phyloP scores from a whole-genome alignment of 2,113 vertebrate species.

The Candoia aspera region DNA sequence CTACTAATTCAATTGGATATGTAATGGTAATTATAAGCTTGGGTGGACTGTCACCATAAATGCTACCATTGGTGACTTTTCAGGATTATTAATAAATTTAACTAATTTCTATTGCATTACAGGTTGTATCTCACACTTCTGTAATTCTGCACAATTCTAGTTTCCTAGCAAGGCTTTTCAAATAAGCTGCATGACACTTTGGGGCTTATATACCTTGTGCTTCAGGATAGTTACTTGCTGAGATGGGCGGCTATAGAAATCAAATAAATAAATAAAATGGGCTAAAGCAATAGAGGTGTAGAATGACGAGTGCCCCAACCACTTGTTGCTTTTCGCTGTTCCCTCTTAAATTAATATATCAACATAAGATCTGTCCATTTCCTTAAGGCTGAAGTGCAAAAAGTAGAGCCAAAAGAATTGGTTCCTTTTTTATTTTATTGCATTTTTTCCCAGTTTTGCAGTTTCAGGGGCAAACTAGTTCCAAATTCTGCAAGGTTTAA shows the following conservation, averaged over 20 bases:
- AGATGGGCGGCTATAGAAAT: too few species aligned
- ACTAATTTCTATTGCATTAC: not conserved
- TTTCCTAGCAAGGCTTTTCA: not conserved
- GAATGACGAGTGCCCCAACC: not conserved
- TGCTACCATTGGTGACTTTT: not conserved
- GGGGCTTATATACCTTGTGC: not conserved
- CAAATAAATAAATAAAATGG: too few species aligned
- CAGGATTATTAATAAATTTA: conserved; percentile 4
- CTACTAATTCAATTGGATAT: conserved; percentile 9
- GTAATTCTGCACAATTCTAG: not conserved
- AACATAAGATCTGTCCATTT: not conserved
- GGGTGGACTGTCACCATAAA: not conserved
- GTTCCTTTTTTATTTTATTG: not conserved
- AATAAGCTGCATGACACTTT: not conserved
- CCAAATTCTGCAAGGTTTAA: not conserved
- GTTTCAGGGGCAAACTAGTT: not conserved
- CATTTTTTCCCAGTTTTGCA: not conserved
- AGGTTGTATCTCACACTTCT: not conserved
- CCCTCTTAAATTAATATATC: not conserved
- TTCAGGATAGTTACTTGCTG: not conserved
- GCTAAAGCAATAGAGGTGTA: not conserved
- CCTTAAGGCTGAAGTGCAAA: not conserved
- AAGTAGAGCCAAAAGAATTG: not conserved
- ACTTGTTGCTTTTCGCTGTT: not conserved
- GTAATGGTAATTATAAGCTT: not conserved